Evolutionary conservation across 1,140 invertebrate genomes (phyloP), one percentile per base, ranked within the genome.

Genomic region (Cherax quadricarinatus): DNA sequence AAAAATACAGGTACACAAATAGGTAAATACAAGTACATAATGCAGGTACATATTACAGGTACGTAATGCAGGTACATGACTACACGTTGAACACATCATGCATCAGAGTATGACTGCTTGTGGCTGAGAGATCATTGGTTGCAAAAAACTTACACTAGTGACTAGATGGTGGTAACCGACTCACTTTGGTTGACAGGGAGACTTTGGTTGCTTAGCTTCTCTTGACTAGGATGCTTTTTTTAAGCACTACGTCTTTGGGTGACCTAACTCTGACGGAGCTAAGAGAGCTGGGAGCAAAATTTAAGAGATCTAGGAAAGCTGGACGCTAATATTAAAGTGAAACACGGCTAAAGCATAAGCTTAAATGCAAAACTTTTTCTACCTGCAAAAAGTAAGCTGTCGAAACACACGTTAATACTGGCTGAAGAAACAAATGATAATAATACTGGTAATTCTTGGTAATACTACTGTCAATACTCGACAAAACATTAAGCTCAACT

Each of bases 261-360:
- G 48, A 21, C 30, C 24, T 82, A 24, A 14, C 16, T 51, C 78
- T 24, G 62, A 70, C 51, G 16, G 53, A 41, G 30, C 30, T 41
- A 41, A 41, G 30, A 41, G 0, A 41, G 30, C 30, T 41, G 2
- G 2, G 30, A 41, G 30, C n/a, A n/a, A n/a, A n/a, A n/a, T n/a
- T n/a, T n/a, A 30, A 75, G 88, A 83, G 80, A 89, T 89, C 88
- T 9, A 62, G 86, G 86, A 88, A 88, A 88, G 78, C 86, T 81
- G 86, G 53, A 88, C 62, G 86, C 21, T 88, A 88, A 75, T 9
- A 30, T 1, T 75, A n/a, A 75, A 21, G 70, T 75, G 70, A 75
- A 75, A 75, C 18, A 51, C n/a, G 60, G 53, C 51, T 62, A 84
- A 21, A 60, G 24, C n/a, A 66, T 18, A 18, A 5, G 18, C 62